Base-by-base conservation (phyloP, 2,888 invertebrate species). In the Antheraea assamensis region DNA sequence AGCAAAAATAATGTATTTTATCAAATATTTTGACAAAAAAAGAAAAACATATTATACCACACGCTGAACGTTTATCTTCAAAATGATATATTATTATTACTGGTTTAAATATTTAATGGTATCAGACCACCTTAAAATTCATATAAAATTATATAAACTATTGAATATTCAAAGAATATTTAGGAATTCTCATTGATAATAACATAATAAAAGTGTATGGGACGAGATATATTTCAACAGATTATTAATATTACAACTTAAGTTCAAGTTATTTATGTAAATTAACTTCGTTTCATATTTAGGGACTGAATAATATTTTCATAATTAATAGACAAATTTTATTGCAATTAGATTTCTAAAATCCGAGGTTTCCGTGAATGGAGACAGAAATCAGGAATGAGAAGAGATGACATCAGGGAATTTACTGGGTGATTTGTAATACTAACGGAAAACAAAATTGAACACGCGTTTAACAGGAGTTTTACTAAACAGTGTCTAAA, bases 121-220 rank as follows among this genome's bases (percentile, higher is more conserved):
- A 64, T 64, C 61, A 64, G 27, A 64, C 61, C 27, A 8, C 17
- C 19, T 64, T 30, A 64, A 30, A 30, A 64, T 30, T 27, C 61
- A 64, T 30, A 64, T 64, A 30, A 64, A 64, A 64, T 64, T 21
- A 49, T 49, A 71, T 49, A 71, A 35, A 52, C 71, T 71, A 52
- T 71, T 71, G 71, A 71, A 71, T 71, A 71, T 71, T 71, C 71
- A 71, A 71, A 49, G 52, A 71, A 52, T 10, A 27, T 52, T 52
- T 17, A 30, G 52, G 30, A 71, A 49, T 71, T 71, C 13, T 71
- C 71, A 30, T 71, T 71, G 52, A 71, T 52, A 42, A 42, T 42
- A 71, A 49, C 19, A 49, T 55, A 71, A 71, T 47, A 71, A 47
- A 71, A 47, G 70, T 70, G 70, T 42, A 49, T 52, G n/a, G 71